Base-by-base conservation (phyloP, 1,140 invertebrate genomes). In the Leptinotarsa defecta region DNA sequence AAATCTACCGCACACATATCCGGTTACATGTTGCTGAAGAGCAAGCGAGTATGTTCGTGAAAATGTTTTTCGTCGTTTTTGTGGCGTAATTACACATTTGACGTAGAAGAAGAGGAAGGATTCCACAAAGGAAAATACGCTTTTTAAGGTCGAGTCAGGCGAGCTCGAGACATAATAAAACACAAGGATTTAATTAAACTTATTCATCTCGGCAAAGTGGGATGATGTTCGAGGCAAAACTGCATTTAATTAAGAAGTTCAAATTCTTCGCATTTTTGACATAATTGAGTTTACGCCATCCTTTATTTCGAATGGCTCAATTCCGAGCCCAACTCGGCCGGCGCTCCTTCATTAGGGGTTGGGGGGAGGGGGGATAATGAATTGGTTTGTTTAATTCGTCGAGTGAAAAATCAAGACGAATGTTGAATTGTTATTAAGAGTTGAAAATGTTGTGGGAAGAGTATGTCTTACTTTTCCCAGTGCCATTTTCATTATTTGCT, bases 231-330 rank as follows among this genome's bases (percentile, higher is more conserved):
- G 76, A 73, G 74, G 77, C 77, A 82, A 84, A 85, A 84, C 80
- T 85, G 84, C 84, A 85, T 85, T 85, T 85, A 84, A 85, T 85
- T 85, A 85, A 84, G 83, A 84, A 83, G 84, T 84, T 81, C 76
- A 79, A 83, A 85, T 85, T 85, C 84, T 83, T 84, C 74, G 81
- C 82, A 84, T 85, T 85, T 85, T 85, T 85, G 83, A 84, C 80
- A 79, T 85, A 85, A 85, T 85, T 85, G 83, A 83, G 84, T 84
- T 82, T 81, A 77, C 80, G 74, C 74, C 80, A 79, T 81, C 78
- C 76, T 81, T 84, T 80, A 77, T 81, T 78, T 77, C 76, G 79
- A 84, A 84, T 84, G 78, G 82, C 83, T 84, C 81, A 81, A 84
- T 84, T 81, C 19, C 20, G 48, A 48, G 20, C 20, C 20, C 43